A percentile compares a stretch with the other conserved stretches of the same genome.
Evolutionary conservation across 1,140 invertebrate genomes (phyloP).

Genomic region (Yoshiicerus persimilis): DNA sequence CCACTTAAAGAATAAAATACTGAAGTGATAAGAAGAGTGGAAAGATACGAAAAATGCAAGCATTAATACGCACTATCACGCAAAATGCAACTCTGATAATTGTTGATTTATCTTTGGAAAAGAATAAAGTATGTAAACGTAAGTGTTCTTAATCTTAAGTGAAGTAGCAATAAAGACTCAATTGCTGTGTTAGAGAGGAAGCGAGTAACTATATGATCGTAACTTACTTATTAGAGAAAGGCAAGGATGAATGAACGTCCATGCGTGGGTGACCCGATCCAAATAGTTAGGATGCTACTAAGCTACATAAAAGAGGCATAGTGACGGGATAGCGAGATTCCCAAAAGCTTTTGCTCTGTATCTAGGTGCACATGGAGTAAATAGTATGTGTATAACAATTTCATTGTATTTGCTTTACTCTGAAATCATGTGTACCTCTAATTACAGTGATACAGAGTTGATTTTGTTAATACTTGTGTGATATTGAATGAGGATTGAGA

Average conservation of each 20-base stretch:
- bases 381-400: no score
- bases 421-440: background rate
- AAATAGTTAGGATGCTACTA: background rate
- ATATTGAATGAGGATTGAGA: background rate
- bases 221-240: background rate
- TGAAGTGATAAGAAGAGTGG: background rate
- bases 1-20: background rate
- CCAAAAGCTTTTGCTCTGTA: background rate
- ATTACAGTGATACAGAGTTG: background rate
- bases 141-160: background rate
- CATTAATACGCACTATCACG: background rate
- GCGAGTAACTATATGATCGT: background rate
- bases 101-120: background rate
- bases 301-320: background rate
- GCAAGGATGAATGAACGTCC: background rate
- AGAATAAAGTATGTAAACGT: background rate
- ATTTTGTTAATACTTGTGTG: background rate
- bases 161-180: background rate
- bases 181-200: background rate
- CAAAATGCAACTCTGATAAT: background rate
- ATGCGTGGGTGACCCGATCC: conserved; percentile 27
- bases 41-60: background rate
- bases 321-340: background rate
- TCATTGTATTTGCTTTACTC: background rate
- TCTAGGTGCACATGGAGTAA: background rate